phyloP scores from a whole-genome alignment of 2,888 invertebrate genomes.

The Heteromurus nitidus region DNA sequence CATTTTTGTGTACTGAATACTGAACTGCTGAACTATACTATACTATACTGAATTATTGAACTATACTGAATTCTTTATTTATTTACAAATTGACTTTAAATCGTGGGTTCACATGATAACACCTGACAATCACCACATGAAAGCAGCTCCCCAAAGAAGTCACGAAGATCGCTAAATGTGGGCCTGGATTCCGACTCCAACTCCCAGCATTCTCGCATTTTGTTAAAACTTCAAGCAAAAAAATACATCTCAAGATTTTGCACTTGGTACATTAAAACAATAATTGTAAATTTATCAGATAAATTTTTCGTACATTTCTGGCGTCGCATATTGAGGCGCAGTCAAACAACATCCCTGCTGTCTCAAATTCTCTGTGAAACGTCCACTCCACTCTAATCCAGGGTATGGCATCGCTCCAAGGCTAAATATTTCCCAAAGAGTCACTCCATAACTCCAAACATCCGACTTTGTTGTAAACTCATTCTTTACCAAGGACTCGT shows the following conservation, averaged over 20 bases:
- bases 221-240: background rate
- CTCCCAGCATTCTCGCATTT: background rate
- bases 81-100: too few species aligned
- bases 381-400: background rate
- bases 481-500: background rate
- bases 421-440: constrained; percentile 26
- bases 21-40: too few species aligned
- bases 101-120: too few species aligned
- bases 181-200: background rate
- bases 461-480: constrained; percentile 20
- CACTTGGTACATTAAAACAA: background rate
- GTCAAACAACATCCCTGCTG: background rate
- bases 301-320: background rate
- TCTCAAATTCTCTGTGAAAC: background rate
- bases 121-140: too few species aligned
- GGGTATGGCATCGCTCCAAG: background rate
- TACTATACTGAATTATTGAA: too few species aligned
- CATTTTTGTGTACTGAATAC: too few species aligned
- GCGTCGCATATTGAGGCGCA: background rate
- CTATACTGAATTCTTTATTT: too few species aligned
- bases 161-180: background rate
- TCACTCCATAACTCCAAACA: constrained; percentile 30
- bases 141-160: too few species aligned
- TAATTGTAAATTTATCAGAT: background rate
- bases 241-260: background rate